A percentile compares a stretch with the other conserved stretches of the same genome.
Evolutionary conservation across 1,140 invertebrate species (phyloP).

Genomic region (Penaeus chinensis): DNA sequence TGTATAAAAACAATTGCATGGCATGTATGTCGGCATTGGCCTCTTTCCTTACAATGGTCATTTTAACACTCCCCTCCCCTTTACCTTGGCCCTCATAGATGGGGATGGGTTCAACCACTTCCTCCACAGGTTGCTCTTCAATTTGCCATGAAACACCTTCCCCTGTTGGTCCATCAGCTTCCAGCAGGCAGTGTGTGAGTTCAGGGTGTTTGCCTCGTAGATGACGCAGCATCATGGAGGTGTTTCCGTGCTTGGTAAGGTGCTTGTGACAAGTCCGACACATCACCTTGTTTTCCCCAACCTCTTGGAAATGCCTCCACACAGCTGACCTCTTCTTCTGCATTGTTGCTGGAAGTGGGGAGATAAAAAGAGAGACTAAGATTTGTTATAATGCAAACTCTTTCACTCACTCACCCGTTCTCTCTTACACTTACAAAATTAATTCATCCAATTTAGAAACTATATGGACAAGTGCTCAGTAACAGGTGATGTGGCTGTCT

Average conservation of each 20-base stretch:
- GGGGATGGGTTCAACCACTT: slow-evolving; percentile 26
- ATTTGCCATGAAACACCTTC: slow-evolving; percentile 10
- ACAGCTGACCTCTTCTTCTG: slow-evolving; percentile 54
- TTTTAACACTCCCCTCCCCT: background rate
- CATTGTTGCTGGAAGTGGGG: slow-evolving; percentile 15
- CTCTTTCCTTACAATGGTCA: too few species aligned
- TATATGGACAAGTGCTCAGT: too few species aligned
- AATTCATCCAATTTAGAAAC: too few species aligned
- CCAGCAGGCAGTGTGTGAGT: slow-evolving; percentile 36
- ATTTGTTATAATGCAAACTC: too few species aligned
- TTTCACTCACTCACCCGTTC: too few species aligned
- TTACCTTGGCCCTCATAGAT: background rate
- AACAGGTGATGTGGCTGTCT: too few species aligned
- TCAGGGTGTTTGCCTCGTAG: slow-evolving; percentile 51
- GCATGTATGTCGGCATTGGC: too few species aligned
- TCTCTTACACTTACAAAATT: too few species aligned
- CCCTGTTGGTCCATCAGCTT: slow-evolving; percentile 14
- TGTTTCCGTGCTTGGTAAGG: slow-evolving; percentile 54
- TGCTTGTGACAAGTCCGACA: slow-evolving; percentile 49
- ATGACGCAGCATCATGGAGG: slow-evolving; percentile 52
- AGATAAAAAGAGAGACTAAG: too few species aligned
- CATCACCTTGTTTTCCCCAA: slow-evolving; percentile 44
- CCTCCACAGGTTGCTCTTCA: slow-evolving; percentile 23
- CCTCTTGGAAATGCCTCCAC: slow-evolving; percentile 50
- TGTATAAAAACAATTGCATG: too few species aligned